Conservation (phyloP, 2,888 invertebrate genomes). For the Cephus pygmeus region DNA sequence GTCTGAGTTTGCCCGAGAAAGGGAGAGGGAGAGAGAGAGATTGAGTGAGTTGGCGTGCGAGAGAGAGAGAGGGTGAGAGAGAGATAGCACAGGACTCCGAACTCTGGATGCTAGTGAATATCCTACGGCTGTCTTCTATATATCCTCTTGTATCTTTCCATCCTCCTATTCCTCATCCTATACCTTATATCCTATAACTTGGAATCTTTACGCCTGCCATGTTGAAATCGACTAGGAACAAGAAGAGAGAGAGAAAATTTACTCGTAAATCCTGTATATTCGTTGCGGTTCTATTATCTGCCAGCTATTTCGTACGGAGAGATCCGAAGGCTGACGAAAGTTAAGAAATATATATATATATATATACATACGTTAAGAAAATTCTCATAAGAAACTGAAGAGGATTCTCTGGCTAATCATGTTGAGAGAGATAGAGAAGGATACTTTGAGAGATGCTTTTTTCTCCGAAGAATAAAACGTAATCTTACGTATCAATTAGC, state of each 20-base stretch:
- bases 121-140: conserved; percentile 35
- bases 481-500: conserved; percentile 67
- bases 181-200: not conserved
- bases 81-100: too few relatives aligned
- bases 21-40: conserved; percentile 6
- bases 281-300: too few relatives aligned
- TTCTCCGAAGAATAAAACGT: conserved; percentile 43
- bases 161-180: conserved; percentile 17
- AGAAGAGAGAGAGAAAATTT: conserved; percentile 1
- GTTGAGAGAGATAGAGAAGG: conserved; percentile 16
- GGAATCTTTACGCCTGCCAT: conserved; percentile 3
- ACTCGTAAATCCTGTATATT: too few relatives aligned
- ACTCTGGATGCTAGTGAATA: too few relatives aligned
- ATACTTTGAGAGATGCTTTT: not conserved
- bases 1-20: not conserved
- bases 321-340: too few relatives aligned
- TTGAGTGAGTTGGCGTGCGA: not conserved
- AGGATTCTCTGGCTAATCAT: not conserved
- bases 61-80: conserved; percentile 7
- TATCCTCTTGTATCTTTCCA: conserved; percentile 27
- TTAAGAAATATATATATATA: too few relatives aligned
- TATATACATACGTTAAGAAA: too few relatives aligned
- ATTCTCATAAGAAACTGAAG: too few relatives aligned
- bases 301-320: too few relatives aligned
- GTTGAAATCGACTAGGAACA: not conserved